Evolutionary conservation across 23 tunicate species (phyloP).

Genomic region (Trididemnum clinides): DNA sequence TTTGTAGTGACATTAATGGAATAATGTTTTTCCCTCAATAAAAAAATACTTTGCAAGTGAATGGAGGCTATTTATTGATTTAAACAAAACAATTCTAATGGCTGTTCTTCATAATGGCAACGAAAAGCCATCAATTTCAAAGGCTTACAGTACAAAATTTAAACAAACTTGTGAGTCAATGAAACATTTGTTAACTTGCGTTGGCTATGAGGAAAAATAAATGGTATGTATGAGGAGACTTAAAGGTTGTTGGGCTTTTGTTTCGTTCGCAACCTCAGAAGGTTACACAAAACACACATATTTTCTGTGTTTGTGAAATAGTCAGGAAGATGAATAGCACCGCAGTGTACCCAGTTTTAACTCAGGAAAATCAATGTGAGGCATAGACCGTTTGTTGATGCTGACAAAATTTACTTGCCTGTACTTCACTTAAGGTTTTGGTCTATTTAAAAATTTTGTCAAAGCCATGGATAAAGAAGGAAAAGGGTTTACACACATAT

Average conservation of each 20-base stretch:
- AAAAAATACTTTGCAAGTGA: not conserved
- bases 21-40: not conserved
- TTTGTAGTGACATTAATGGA: not conserved
- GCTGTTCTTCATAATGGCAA: conserved; percentile 25
- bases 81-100: not conserved
- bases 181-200: not conserved
- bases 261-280: conserved; percentile 1
- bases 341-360: not conserved
- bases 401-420: not conserved
- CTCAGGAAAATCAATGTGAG: not conserved
- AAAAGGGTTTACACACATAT: not conserved
- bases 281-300: not conserved
- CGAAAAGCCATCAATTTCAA: not conserved
- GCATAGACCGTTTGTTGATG: not conserved
- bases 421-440: not conserved
- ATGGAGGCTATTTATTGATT: conserved; percentile 22
- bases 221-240: conserved; percentile 15
- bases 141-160: not conserved
- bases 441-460: not conserved
- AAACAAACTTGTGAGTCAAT: not conserved
- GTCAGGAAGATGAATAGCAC: not conserved
- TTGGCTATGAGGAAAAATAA: conserved; percentile 6
- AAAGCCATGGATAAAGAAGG: not conserved
- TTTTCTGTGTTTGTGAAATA: not conserved
- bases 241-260: conserved; percentile 32